Evolutionary conservation across 2,888 invertebrate species (phyloP).

Genomic region (Sericinus montela): DNA sequence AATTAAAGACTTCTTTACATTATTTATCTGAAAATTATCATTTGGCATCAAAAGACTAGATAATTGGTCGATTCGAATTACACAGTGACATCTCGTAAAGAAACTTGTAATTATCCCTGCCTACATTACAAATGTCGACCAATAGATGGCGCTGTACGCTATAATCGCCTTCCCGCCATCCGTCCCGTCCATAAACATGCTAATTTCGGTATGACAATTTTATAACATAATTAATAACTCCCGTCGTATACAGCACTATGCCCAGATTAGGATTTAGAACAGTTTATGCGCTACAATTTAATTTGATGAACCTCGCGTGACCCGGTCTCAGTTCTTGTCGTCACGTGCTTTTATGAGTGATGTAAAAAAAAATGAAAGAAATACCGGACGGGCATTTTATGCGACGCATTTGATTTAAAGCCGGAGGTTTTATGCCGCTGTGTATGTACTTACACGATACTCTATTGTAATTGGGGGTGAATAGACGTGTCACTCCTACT

Average conservation of each 20-base stretch:
- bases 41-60: too few species aligned
- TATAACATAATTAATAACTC: constrained; percentile 76
- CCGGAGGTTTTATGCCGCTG: constrained; percentile 34
- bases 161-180: constrained; percentile 24
- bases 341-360: constrained; percentile 68
- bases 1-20: too few species aligned
- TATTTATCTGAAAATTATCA: too few species aligned
- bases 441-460: constrained; percentile 32
- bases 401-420: constrained; percentile 61
- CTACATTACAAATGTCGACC: not conserved
- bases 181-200: constrained; percentile 69
- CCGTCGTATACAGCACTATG: constrained; percentile 46
- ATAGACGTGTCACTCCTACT: not conserved
- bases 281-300: constrained; percentile 69
- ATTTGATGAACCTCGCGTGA: constrained; percentile 69
- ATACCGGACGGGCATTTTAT: constrained; percentile 57
- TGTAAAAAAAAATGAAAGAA: constrained; percentile 73
- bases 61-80: too few species aligned
- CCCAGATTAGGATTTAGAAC: constrained; percentile 69
- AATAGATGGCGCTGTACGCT: constrained; percentile 16
- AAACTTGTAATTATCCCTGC: constrained; percentile 4
- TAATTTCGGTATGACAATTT: constrained; percentile 74
- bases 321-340: constrained; percentile 43
- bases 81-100: constrained; percentile 12
- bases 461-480: constrained; percentile 86